Conservation (phyloP, 1,140 invertebrate species). For the Drosophila simulans region DNA sequence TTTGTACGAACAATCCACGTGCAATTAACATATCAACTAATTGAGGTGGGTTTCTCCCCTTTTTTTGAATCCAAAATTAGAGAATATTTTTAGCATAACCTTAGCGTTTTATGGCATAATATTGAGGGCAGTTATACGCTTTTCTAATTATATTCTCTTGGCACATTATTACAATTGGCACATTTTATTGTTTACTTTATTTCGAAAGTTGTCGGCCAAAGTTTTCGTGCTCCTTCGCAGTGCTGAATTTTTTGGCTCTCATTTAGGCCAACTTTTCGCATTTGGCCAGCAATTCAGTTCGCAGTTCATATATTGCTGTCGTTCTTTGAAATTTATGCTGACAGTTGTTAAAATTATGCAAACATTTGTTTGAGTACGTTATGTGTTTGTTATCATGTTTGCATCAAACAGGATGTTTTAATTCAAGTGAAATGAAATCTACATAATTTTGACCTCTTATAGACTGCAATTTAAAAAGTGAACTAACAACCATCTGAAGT, state of each 20-base stretch:
- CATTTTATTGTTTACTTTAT: slow-evolving; percentile 76
- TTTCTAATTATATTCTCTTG: slow-evolving; percentile 66
- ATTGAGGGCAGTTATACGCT: slow-evolving; percentile 3
- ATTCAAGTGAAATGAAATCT: too few relatives aligned
- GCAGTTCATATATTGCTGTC: slow-evolving; percentile 55
- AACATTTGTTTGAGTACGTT: slow-evolving; percentile 24
- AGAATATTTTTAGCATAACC: slow-evolving; percentile 38
- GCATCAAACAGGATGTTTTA: background rate
- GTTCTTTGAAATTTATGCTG: slow-evolving; percentile 57
- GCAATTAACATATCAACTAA: slow-evolving; percentile 58
- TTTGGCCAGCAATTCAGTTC: slow-evolving; percentile 55
- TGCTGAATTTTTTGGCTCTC: slow-evolving; percentile 48
- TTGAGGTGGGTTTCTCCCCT: slow-evolving; percentile 2
- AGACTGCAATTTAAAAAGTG: background rate
- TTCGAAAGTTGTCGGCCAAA: slow-evolving; percentile 47
- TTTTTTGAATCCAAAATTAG: slow-evolving; percentile 13
- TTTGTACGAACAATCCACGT: slow-evolving; percentile 1
- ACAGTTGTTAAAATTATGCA: slow-evolving; percentile 66
- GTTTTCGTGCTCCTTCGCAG: slow-evolving; percentile 6
- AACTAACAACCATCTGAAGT: background rate
- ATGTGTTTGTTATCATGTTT: background rate
- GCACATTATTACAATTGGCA: slow-evolving; percentile 71
- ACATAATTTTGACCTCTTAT: too few relatives aligned
- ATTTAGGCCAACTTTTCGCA: slow-evolving; percentile 57
- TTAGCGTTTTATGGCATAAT: slow-evolving; percentile 28